These are phyloP conservation scores for Mechanitis mazaeus DNA, from an alignment of 2,888 invertebrate genomes.

Conservation along the genomic window DNA sequence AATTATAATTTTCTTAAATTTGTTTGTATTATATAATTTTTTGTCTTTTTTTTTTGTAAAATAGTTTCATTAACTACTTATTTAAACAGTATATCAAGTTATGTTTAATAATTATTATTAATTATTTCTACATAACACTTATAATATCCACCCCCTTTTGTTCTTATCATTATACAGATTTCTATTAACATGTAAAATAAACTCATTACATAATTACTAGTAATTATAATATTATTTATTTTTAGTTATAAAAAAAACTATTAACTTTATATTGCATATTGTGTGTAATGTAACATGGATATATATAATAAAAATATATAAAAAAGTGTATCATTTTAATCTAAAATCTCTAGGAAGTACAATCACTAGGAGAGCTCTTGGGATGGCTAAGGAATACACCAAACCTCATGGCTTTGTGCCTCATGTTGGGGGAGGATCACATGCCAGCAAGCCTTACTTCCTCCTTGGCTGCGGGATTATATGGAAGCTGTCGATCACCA, in stretches of 20 bases:
- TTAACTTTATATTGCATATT: too few species aligned
- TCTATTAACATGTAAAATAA: too few species aligned
- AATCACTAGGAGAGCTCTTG: slow-evolving; percentile 62
- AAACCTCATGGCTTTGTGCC: slow-evolving; percentile 63
- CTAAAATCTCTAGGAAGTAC: slow-evolving; percentile 50
- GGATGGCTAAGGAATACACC: slow-evolving; percentile 71
- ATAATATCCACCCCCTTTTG: slow-evolving; percentile 17
- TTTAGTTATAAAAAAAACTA: background rate
- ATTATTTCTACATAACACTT: background rate
- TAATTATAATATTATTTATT: background rate
- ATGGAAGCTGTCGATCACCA: slow-evolving; percentile 59
- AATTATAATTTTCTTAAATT: too few species aligned
- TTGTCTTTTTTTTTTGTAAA: too few species aligned
- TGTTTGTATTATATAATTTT: too few species aligned
- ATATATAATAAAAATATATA: background rate
- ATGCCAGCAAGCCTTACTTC: slow-evolving; percentile 58
- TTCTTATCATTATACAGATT: background rate
- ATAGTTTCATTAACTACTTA: too few species aligned
- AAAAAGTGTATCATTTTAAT: too few species aligned
- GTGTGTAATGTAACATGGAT: background rate
- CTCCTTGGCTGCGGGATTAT: slow-evolving; percentile 59
- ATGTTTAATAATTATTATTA: background rate
- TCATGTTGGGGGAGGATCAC: slow-evolving; percentile 65
- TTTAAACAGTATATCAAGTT: too few species aligned
- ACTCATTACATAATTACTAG: too few species aligned